Evolutionary conservation across 2,797 vertebrate genomes (phyloP), one percentile per base, ranked within the genome.

Genomic region (Poeciliopsis presidionis): DNA sequence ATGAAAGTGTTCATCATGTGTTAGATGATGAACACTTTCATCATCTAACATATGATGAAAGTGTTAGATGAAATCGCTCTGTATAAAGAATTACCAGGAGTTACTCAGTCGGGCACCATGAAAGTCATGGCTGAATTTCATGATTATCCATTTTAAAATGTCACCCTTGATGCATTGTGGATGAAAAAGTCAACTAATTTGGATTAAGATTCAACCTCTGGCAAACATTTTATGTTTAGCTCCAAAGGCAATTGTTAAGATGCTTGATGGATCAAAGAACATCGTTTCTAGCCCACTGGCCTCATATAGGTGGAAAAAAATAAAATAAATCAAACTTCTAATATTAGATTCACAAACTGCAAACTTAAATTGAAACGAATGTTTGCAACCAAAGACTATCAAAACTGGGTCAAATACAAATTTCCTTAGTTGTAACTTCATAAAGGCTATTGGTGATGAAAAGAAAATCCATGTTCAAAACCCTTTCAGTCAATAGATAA

Each of bases 61-160:
- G 18, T 14, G 11, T 14, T 25, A 28, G 74, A 76, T 67, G 45
- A 65, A 75, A 75, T 51, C 13, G 7, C 45, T 11, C 12, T n/a
- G 55, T 25, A 49, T 76, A 47, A 63, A 51, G 22, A 36, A 9
- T 49, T 74, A 57, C 51, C 25, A 22, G 9, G 46, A 53, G 1
- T 75, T 36, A 61, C 28, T 30, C n/a, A 12, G 47, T 41, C 8
- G 61, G 61, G 13, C 22, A 69, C 46, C 61, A 53, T 67, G 61
- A 51, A 53, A 51, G 45, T 76, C 59, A 49, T 22, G 11, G 28
- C 9, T 14, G 12, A 67, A 76, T 76, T 76, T 76, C 46, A 76
- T 53, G 61, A 47, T 28, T 36, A 67, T 53, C 33, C 39, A 39
- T 76, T 49, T 12, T 51, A 67, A 51, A 76, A 67, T 67, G 74